Evolutionary conservation across 2,113 vertebrate species (phyloP).

Genomic region (Microcebus griseorufus): DNA sequence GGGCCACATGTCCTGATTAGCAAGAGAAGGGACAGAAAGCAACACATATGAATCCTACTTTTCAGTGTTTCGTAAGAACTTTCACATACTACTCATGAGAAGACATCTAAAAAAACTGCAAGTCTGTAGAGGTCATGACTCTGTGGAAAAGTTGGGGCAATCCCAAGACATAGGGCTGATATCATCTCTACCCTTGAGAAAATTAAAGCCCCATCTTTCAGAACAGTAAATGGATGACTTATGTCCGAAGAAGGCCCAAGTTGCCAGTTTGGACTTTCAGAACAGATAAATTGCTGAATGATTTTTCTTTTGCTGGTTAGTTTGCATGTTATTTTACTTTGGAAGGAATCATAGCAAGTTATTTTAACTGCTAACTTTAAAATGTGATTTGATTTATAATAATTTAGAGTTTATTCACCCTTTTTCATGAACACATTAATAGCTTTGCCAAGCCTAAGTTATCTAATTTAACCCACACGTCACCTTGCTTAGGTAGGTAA

Average conservation of each 20-base stretch:
- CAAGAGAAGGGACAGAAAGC: background rate
- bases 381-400: background rate
- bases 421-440: background rate
- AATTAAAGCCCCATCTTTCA: background rate
- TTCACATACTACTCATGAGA: background rate
- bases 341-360: background rate
- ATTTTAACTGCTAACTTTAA: background rate
- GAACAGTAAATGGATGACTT: background rate
- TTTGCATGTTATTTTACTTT: slow-evolving; percentile 22
- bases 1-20: background rate
- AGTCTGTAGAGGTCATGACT: background rate
- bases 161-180: background rate
- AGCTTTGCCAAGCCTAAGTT: background rate
- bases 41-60: background rate
- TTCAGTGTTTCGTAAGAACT: background rate
- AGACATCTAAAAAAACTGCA: background rate
- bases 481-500: background rate
- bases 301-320: background rate
- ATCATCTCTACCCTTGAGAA: background rate
- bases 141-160: background rate
- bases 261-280: background rate
- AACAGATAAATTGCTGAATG: background rate
- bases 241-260: background rate
- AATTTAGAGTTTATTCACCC: background rate
- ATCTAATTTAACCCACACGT: background rate